Conservation (phyloP, 2,888 invertebrate species). For the Lingula anatina region DNA sequence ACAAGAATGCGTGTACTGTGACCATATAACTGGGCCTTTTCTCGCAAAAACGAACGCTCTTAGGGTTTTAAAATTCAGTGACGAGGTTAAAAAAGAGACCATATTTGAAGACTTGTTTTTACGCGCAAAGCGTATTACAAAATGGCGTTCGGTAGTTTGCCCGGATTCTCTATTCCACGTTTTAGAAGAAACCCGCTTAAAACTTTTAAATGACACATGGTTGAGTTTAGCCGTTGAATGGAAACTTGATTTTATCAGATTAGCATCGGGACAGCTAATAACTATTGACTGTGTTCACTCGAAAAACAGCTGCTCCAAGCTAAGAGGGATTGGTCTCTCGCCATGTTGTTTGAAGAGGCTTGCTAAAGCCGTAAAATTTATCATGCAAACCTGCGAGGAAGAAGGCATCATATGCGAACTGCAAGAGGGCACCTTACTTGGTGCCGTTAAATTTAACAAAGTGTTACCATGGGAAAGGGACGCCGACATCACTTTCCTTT, state of each 20-base stretch:
- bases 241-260: constrained; percentile 11
- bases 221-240: constrained; percentile 10
- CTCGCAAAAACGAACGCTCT: constrained; percentile 21
- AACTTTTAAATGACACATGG: constrained; percentile 11
- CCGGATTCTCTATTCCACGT: constrained; percentile 43
- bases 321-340: constrained; percentile 16
- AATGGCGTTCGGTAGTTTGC: constrained; percentile 25
- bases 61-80: constrained; percentile 15
- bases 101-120: constrained; percentile 40
- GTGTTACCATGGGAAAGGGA: constrained; percentile 46
- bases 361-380: constrained; percentile 17
- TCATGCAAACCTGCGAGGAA: constrained; percentile 23
- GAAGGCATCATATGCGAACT: constrained; percentile 30
- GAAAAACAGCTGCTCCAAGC: background rate
- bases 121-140: constrained; percentile 13
- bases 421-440: constrained; percentile 36
- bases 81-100: constrained; percentile 13
- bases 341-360: constrained; percentile 31
- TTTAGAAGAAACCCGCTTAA: background rate
- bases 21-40: constrained; percentile 37
- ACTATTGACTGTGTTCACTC: constrained; percentile 13
- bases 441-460: constrained; percentile 44
- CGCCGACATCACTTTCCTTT: constrained; percentile 29
- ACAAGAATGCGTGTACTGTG: constrained; percentile 40
- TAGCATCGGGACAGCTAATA: constrained; percentile 23